Conservation (phyloP, 1,140 invertebrate genomes). For the Zaprionus vittiger region DNA sequence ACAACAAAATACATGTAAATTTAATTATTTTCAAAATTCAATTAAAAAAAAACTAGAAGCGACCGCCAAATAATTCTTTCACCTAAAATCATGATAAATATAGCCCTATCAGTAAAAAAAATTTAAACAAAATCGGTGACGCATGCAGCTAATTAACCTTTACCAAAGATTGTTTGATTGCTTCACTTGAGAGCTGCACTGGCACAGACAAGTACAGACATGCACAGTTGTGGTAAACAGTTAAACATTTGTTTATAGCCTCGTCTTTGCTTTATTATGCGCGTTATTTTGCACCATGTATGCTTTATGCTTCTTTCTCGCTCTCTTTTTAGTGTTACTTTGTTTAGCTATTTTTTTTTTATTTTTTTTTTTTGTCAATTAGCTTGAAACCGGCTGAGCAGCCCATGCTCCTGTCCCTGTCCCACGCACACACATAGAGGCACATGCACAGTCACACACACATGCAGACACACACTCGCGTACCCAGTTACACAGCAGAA, state of each 20-base stretch:
- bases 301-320: conserved; percentile 38
- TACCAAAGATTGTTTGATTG: conserved; percentile 24
- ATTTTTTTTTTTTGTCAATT: conserved; percentile 72
- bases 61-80: too few relatives aligned
- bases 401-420: conserved; percentile 62
- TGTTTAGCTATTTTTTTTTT: conserved; percentile 37
- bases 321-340: conserved; percentile 34
- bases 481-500: conserved; percentile 27
- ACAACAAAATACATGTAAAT: too few relatives aligned
- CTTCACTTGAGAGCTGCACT: conserved; percentile 17
- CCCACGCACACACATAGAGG: conserved; percentile 16
- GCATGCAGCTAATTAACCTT: too few relatives aligned
- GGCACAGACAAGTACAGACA: neutral
- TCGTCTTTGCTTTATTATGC: conserved; percentile 34
- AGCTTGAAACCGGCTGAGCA: conserved; percentile 63
- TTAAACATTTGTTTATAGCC: conserved; percentile 44
- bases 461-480: neutral
- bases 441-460: conserved; percentile 16
- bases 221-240: conserved; percentile 12
- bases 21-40: too few relatives aligned
- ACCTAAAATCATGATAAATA: too few relatives aligned
- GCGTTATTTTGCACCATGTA: conserved; percentile 48
- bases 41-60: too few relatives aligned
- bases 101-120: too few relatives aligned
- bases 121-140: too few relatives aligned